These are phyloP conservation scores for Onychomys torridus DNA, from an alignment of 2,797 vertebrate species.

Conservation along the genomic window DNA sequence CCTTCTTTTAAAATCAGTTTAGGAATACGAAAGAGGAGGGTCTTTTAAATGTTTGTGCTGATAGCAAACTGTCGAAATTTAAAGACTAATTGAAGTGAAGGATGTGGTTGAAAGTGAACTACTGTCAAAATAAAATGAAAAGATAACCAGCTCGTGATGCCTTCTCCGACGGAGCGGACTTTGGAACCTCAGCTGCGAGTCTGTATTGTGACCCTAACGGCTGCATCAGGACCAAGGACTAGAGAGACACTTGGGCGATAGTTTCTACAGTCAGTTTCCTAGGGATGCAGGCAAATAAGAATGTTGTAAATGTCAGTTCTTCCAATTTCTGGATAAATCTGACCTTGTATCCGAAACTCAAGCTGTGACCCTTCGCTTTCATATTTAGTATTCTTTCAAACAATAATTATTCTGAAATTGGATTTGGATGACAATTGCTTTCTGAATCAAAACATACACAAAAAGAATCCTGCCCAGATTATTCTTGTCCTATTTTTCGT, in stretches of 20 bases:
- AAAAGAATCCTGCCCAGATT: constrained; percentile 55
- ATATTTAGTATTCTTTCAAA: constrained; percentile 70
- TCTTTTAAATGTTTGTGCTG: constrained; percentile 25
- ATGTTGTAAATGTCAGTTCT: constrained; percentile 53
- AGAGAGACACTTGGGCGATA: background rate
- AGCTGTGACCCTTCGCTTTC: constrained; percentile 65
- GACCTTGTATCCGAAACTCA: constrained; percentile 73
- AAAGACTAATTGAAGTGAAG: constrained; percentile 46
- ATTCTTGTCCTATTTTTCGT: constrained; percentile 74
- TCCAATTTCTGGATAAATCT: background rate
- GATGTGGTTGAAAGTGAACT: background rate
- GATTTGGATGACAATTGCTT: constrained; percentile 77
- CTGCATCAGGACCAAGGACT: background rate
- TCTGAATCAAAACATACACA: constrained; percentile 66
- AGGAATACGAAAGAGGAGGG: background rate
- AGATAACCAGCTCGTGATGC: background rate
- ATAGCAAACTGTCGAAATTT: constrained; percentile 16
- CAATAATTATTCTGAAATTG: constrained; percentile 80
- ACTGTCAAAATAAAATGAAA: constrained; percentile 41
- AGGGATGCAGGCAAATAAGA: constrained; percentile 43
- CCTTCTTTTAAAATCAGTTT: constrained; percentile 13
- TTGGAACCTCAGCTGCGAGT: background rate
- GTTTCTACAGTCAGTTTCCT: constrained; percentile 29
- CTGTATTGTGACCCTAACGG: background rate
- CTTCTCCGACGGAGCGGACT: background rate